phyloP scores from a whole-genome alignment of 1,140 invertebrate genomes.

The Yoshiicerus persimilis region DNA sequence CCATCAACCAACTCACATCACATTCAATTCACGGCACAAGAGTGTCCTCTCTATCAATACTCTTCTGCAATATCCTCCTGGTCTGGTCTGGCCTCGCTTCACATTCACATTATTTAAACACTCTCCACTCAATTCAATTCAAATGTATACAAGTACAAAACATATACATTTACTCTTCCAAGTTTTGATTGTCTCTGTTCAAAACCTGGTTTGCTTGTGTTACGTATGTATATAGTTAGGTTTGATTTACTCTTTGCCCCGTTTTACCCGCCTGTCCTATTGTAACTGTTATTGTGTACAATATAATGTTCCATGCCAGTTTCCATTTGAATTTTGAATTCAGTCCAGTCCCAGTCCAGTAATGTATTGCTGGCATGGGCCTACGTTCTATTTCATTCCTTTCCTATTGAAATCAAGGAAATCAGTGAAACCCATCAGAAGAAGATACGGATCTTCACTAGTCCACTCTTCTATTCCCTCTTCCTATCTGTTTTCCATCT shows the following conservation, averaged over 20 bases:
- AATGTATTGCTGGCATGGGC: background rate
- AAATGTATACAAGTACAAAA: background rate
- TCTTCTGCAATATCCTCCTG: background rate
- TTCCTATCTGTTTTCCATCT: conserved; percentile 11
- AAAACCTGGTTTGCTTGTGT: background rate
- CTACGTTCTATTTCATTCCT: background rate
- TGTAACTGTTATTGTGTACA: background rate
- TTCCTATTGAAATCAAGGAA: conserved; percentile 6
- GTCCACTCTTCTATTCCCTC: background rate
- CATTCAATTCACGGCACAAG: background rate
- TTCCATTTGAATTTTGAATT: too few species aligned
- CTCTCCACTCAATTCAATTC: background rate
- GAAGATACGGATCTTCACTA: conserved; percentile 5
- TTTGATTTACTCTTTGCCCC: background rate
- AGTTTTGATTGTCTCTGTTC: background rate
- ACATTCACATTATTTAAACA: too few species aligned
- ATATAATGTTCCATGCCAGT: too few species aligned
- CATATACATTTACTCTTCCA: background rate
- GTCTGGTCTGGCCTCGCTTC: background rate
- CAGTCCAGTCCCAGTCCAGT: background rate
- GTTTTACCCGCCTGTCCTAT: background rate
- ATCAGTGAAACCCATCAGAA: conserved; percentile 19
- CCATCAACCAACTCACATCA: background rate
- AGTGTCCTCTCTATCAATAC: background rate
- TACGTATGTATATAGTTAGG: too few species aligned